Evolutionary conservation across 2,888 invertebrate species (phyloP).

Genomic region (Notocelia uddmanniana): DNA sequence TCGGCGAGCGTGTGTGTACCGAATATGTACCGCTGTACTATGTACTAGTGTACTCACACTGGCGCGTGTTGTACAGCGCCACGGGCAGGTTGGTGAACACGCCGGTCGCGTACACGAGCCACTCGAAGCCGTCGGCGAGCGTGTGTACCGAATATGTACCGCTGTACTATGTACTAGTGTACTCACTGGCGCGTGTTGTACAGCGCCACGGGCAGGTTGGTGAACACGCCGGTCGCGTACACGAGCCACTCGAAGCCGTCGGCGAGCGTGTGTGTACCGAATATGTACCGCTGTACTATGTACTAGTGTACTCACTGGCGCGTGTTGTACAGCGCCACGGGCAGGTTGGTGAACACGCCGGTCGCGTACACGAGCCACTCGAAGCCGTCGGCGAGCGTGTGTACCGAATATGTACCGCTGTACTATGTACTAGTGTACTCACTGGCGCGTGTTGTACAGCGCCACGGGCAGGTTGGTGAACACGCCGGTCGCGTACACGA

Average conservation of each 20-base stretch:
- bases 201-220: slow-evolving; percentile 95
- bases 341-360: slow-evolving; percentile 93
- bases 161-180: slow-evolving; percentile 94
- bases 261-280: slow-evolving; percentile 90
- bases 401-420: slow-evolving; percentile 89
- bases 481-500: slow-evolving; percentile 92
- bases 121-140: slow-evolving; percentile 94
- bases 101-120: slow-evolving; percentile 92
- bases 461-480: slow-evolving; percentile 95
- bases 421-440: slow-evolving; percentile 89
- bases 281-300: slow-evolving; percentile 91
- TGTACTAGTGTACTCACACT: no score
- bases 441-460: slow-evolving; percentile 90
- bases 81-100: slow-evolving; percentile 94
- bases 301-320: no score
- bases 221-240: slow-evolving; percentile 91
- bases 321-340: slow-evolving; percentile 96
- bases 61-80: slow-evolving; percentile 95
- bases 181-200: no score
- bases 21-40: slow-evolving; percentile 92
- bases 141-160: slow-evolving; percentile 88
- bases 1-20: slow-evolving; percentile 91
- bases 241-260: slow-evolving; percentile 93
- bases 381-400: slow-evolving; percentile 92
- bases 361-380: slow-evolving; percentile 94